phyloP scores from a whole-genome alignment of 2,888 invertebrate species.

The Rhagonycha fulva region DNA sequence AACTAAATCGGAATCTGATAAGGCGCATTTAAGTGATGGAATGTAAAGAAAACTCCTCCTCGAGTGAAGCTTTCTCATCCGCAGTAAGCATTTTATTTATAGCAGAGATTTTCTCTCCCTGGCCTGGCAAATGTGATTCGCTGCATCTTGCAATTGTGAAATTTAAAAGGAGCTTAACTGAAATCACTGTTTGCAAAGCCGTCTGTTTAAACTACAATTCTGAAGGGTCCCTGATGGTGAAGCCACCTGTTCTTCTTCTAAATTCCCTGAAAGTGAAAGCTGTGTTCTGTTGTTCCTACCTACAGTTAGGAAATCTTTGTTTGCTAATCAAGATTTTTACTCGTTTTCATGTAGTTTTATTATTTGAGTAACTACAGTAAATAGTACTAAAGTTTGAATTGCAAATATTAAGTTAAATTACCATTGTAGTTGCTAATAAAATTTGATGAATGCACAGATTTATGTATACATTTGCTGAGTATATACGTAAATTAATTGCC shows the following conservation, averaged over 20 bases:
- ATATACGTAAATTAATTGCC: background rate
- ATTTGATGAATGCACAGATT: background rate
- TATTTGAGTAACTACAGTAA: background rate
- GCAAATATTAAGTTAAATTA: background rate
- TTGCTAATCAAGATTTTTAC: background rate
- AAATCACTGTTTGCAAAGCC: background rate
- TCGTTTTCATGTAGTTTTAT: background rate
- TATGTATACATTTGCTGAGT: background rate
- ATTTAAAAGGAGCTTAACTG: background rate
- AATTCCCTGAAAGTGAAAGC: background rate
- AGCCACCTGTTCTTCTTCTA: background rate
- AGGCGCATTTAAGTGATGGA: background rate
- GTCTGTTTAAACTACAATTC: background rate
- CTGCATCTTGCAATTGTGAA: background rate
- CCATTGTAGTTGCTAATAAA: background rate
- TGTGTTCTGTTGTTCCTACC: background rate
- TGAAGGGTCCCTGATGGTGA: background rate
- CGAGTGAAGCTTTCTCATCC: background rate
- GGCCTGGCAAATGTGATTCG: background rate
- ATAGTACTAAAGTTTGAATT: background rate
- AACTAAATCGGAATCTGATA: background rate
- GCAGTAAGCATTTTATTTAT: background rate
- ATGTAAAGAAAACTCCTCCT: background rate
- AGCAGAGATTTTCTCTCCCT: background rate
- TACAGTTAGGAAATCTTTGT: background rate